phyloP scores from a whole-genome alignment of 2,797 vertebrate genomes.

The Ibycter americanus region DNA sequence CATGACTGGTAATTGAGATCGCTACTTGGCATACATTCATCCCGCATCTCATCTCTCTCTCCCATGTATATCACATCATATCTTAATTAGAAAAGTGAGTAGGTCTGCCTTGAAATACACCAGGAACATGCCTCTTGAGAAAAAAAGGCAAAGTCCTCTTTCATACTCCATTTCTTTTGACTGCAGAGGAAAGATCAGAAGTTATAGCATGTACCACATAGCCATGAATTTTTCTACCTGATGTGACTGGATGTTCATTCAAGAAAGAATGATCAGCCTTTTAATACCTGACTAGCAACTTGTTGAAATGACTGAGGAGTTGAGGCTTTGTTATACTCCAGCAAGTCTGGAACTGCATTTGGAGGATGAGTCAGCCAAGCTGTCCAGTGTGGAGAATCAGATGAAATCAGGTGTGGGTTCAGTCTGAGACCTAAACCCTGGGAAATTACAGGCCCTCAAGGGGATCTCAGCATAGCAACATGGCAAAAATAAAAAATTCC shows the following conservation, averaged over 20 bases:
- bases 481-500: not conserved
- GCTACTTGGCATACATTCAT: conserved; percentile 37
- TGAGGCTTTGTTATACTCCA: not conserved
- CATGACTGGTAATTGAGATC: conserved; percentile 15
- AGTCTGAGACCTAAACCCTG: not conserved
- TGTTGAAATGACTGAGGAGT: conserved; percentile 24
- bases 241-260: not conserved
- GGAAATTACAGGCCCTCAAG: not conserved
- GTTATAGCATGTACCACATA: not conserved
- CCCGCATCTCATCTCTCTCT: conserved; percentile 33
- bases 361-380: not conserved
- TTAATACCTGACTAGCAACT: conserved; percentile 6
- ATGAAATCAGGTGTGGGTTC: not conserved
- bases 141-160: not conserved
- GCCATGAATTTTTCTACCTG: not conserved
- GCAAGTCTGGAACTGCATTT: conserved; percentile 30
- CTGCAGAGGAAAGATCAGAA: not conserved
- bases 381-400: not conserved
- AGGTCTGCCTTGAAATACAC: conserved; percentile 24
- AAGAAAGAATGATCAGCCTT: not conserved
- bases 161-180: not conserved
- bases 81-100: conserved; percentile 61
- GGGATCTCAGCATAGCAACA: not conserved
- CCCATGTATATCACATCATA: conserved; percentile 22
- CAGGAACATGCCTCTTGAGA: not conserved